Conservation (phyloP, 2,113 vertebrate genomes). For the Mesoclemmys tuberculata region DNA sequence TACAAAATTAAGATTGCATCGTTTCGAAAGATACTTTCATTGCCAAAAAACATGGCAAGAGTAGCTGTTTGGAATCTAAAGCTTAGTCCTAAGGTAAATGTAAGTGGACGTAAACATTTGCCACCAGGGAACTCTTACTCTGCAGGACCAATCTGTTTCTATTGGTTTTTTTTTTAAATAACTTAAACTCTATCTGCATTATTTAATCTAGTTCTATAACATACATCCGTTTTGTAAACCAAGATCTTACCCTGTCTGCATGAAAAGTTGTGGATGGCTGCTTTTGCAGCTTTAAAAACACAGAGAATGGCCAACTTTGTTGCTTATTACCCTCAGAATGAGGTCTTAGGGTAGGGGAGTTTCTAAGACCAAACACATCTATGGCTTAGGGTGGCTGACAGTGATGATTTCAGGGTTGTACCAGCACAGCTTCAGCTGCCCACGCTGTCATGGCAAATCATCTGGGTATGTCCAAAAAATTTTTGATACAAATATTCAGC, state of each 20-base stretch:
- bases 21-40: neutral
- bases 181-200: neutral
- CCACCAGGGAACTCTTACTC: neutral
- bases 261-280: neutral
- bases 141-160: neutral
- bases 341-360: neutral
- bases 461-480: neutral
- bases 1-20: neutral
- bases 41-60: neutral
- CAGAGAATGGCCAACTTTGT: neutral
- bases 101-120: neutral
- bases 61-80: neutral
- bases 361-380: neutral
- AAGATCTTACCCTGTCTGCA: neutral
- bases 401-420: neutral
- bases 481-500: neutral
- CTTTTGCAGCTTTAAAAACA: neutral
- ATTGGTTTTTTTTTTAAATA: neutral
- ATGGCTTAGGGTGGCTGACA: neutral
- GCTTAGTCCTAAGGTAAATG: neutral
- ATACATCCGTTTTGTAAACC: neutral
- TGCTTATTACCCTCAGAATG: neutral
- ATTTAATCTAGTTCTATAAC: neutral
- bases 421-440: neutral
- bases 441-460: neutral